A percentile compares a stretch with the other conserved stretches of the same genome.
phyloP scores from a whole-genome alignment of 2,797 vertebrate species.

The Phalloptychus januarius region DNA sequence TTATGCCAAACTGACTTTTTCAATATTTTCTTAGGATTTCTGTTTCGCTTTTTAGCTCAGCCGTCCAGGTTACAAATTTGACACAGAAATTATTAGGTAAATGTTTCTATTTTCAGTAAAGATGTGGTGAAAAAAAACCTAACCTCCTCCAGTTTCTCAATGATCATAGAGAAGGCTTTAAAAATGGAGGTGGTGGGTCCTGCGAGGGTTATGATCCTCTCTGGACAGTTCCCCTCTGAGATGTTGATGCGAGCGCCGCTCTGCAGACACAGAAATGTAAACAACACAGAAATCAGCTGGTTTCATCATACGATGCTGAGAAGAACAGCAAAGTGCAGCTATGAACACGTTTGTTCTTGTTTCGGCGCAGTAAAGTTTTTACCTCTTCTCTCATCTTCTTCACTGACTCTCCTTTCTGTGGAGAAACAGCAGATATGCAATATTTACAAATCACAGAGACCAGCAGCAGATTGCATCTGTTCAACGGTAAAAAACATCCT shows the following conservation, averaged over 20 bases:
- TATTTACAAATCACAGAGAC: constrained; percentile 40
- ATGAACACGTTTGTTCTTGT: constrained; percentile 1
- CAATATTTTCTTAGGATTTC: neutral
- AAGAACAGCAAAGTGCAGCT: constrained; percentile 8
- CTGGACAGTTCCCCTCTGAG: constrained; percentile 95
- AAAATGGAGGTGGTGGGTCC: constrained; percentile 95
- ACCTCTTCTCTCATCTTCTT: constrained; percentile 98
- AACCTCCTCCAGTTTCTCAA: constrained; percentile 96
- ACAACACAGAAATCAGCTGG: neutral
- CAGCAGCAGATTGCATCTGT: neutral
- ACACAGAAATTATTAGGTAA: neutral
- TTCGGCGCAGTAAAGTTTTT: constrained; percentile 37
- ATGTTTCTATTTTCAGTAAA: neutral
- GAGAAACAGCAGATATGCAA: constrained; percentile 31
- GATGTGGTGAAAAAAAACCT: neutral
- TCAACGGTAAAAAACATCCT: constrained; percentile 12
- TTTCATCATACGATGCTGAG: neutral
- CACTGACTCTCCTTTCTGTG: constrained; percentile 93
- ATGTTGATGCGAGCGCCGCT: constrained; percentile 95
- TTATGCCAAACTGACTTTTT: neutral
- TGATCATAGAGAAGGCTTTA: constrained; percentile 96
- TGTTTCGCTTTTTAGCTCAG: neutral
- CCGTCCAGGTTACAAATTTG: neutral
- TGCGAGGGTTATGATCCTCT: constrained; percentile 93
- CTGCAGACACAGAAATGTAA: constrained; percentile 65